Evolutionary conservation across 2,888 invertebrate species (phyloP).

Genomic region (Latheticus oryzae): DNA sequence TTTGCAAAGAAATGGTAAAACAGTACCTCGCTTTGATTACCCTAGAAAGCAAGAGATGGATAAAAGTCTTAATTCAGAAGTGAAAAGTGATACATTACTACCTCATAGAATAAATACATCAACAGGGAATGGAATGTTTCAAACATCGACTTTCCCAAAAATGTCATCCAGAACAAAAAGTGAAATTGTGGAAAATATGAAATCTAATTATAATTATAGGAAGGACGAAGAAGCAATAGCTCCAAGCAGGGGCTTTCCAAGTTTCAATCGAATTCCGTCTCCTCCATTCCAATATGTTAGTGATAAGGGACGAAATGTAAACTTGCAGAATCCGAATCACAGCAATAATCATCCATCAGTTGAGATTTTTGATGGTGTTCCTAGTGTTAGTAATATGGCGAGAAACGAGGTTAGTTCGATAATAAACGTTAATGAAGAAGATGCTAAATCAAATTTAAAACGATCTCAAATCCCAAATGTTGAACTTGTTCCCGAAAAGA

Average conservation of each 20-base stretch:
- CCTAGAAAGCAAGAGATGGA: too few relatives aligned
- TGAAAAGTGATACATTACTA: conserved; percentile 6
- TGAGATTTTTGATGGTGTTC: too few relatives aligned
- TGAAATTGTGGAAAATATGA: background rate
- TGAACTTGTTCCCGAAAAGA: conserved; percentile 16
- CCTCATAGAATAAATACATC: conserved; percentile 3
- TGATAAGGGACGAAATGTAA: too few relatives aligned
- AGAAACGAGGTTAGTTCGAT: background rate
- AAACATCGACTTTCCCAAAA: too few relatives aligned
- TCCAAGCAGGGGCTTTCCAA: conserved; percentile 29
- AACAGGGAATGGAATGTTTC: background rate
- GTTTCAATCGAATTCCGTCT: conserved; percentile 25
- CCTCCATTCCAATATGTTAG: too few relatives aligned
- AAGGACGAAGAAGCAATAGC: conserved; percentile 17
- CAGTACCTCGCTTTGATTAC: too few relatives aligned
- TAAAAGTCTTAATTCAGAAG: too few relatives aligned
- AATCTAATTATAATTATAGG: background rate
- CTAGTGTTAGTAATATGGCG: too few relatives aligned
- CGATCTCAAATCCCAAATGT: background rate
- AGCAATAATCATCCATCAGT: too few relatives aligned
- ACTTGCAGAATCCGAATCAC: too few relatives aligned
- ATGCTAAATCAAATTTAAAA: conserved; percentile 1
- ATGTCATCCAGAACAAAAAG: too few relatives aligned
- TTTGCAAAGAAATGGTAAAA: conserved; percentile 3
- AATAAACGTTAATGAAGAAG: background rate